Conservation (phyloP, 2,888 invertebrate genomes). For the Amphipoea oculea region DNA sequence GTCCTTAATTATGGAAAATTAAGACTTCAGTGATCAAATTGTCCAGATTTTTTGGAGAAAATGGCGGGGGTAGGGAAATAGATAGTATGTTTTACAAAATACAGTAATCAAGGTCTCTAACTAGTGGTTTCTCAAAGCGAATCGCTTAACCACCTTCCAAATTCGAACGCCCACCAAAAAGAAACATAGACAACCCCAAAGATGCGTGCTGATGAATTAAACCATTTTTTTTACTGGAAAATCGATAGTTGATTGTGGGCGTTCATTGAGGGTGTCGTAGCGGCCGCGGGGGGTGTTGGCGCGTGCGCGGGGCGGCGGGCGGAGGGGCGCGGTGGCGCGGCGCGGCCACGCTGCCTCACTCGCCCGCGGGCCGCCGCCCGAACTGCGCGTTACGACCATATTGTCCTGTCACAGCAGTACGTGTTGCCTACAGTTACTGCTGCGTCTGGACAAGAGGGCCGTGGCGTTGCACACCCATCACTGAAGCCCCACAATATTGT, state of each 20-base stretch:
- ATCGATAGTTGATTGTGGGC: constrained; percentile 87
- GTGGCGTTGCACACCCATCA: constrained; percentile 76
- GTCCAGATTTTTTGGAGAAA: not conserved
- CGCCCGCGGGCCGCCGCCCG: constrained; percentile 87
- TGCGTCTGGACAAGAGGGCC: constrained; percentile 96
- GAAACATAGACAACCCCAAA: constrained; percentile 63
- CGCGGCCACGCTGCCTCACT: constrained; percentile 88
- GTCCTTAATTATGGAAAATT: not conserved
- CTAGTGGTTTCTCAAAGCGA: constrained; percentile 1
- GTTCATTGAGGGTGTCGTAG: constrained; percentile 86
- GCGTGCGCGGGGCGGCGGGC: constrained; percentile 86
- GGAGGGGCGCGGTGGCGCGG: constrained; percentile 85
- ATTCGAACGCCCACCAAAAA: constrained; percentile 40
- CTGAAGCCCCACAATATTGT: constrained; percentile 38
- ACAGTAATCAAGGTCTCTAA: not conserved
- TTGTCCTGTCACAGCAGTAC: constrained; percentile 99
- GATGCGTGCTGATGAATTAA: constrained; percentile 71
- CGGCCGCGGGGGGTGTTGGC: constrained; percentile 72
- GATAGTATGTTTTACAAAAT: not conserved
- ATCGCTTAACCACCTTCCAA: constrained; percentile 9
- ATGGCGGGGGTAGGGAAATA: not conserved
- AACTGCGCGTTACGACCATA: constrained; percentile 93
- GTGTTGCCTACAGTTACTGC: constrained; percentile 93
- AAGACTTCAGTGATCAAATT: not conserved
- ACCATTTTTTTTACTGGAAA: constrained; percentile 78